Conservation (phyloP, 1,140 invertebrate species). For the Cardiocondyla obscurior region DNA sequence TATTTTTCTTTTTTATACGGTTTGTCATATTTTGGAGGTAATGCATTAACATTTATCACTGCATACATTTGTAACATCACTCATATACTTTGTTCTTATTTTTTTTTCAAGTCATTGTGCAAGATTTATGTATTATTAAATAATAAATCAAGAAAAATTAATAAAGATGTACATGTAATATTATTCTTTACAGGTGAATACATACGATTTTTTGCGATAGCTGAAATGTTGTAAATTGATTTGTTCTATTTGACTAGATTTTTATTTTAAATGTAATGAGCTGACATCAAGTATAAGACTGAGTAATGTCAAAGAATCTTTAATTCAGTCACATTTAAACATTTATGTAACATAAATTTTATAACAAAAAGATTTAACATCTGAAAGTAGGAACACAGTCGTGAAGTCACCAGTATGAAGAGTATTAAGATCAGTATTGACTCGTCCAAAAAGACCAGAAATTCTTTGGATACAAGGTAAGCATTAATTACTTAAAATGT, state of each 20-base stretch:
- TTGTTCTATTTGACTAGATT: not conserved
- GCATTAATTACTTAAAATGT: not conserved
- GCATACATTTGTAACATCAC: slow-evolving; percentile 66
- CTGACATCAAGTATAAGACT: slow-evolving; percentile 4
- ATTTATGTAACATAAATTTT: not conserved
- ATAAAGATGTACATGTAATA: slow-evolving; percentile 56
- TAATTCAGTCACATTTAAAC: slow-evolving; percentile 4
- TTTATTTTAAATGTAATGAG: slow-evolving; percentile 5
- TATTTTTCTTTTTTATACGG: slow-evolving; percentile 47
- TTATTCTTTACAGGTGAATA: slow-evolving; percentile 51
- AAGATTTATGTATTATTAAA: slow-evolving; percentile 59
- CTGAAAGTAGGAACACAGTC: not conserved
- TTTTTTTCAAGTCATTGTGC: slow-evolving; percentile 69
- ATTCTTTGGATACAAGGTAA: slow-evolving; percentile 15
- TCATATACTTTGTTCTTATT: slow-evolving; percentile 62
- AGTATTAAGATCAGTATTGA: not conserved
- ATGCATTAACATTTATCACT: slow-evolving; percentile 55
- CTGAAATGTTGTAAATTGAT: not conserved
- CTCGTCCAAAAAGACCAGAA: not conserved
- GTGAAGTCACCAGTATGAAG: not conserved
- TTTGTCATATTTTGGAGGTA: slow-evolving; percentile 52
- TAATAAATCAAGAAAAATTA: slow-evolving; percentile 40
- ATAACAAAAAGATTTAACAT: slow-evolving; percentile 12
- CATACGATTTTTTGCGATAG: not conserved
- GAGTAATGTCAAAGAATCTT: not conserved